Conservation (phyloP, 2,888 invertebrate species). For the Eudemis profundana region DNA sequence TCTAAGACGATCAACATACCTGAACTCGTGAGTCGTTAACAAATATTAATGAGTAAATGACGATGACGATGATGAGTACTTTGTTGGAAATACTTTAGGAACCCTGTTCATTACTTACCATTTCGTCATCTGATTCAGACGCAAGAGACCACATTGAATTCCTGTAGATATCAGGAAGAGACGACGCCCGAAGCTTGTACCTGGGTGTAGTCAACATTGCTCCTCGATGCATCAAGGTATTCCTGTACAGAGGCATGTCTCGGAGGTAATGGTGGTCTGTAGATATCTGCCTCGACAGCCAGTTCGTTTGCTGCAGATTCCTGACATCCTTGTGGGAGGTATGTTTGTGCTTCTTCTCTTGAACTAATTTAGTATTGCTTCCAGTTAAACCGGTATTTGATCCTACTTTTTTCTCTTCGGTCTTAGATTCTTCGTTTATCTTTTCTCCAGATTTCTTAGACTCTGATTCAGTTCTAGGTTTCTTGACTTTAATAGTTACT, state of each 20-base stretch:
- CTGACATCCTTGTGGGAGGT: constrained; percentile 46
- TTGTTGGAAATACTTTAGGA: too few species aligned
- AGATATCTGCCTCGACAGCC: constrained; percentile 81
- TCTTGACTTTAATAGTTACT: constrained; percentile 60
- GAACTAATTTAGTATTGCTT: constrained; percentile 22
- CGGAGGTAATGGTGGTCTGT: constrained; percentile 88
- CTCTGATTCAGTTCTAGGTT: constrained; percentile 42
- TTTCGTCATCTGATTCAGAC: constrained; percentile 86
- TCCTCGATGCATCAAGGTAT: constrained; percentile 93
- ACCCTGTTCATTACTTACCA: too few species aligned
- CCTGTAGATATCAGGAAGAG: constrained; percentile 95
- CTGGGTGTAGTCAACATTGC: constrained; percentile 93
- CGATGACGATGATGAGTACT: too few species aligned
- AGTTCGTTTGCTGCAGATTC: constrained; percentile 50
- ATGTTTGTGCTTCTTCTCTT: constrained; percentile 43
- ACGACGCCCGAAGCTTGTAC: constrained; percentile 92
- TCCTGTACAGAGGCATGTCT: constrained; percentile 89
- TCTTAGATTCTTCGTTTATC: constrained; percentile 50
- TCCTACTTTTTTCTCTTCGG: constrained; percentile 23
- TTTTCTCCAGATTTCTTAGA: constrained; percentile 28
- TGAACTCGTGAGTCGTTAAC: too few species aligned
- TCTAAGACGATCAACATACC: too few species aligned
- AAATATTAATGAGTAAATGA: too few species aligned
- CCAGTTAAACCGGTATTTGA: constrained; percentile 11
- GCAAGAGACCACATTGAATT: constrained; percentile 92